Base-by-base conservation (phyloP, 2,797 vertebrate species). In the Sebastes itinus region DNA sequence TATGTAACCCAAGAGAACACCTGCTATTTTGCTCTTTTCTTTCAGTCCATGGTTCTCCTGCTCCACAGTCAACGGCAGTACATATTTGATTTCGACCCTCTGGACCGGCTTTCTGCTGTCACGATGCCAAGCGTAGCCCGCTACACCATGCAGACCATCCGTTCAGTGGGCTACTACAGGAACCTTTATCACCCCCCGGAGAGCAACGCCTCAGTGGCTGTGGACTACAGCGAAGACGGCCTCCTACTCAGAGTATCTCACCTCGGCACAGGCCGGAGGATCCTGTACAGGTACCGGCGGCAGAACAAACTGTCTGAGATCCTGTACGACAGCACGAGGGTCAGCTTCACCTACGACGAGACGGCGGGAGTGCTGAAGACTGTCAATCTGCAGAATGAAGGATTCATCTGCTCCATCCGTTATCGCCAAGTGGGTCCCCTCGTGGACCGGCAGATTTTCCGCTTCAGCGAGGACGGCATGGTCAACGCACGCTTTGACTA, bases 111-210 rank as follows among this genome's bases (percentile, higher is more conserved):
- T 11, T 97, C 97, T 0, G 98, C 98, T 72, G 96, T 99, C 91
- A 98, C 98, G 46, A 99, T 99, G 99, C 99, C 99, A 75, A 99
- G 98, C 0, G 97, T 99, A 25, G 98, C 99, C 23, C 98, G 98
- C 78, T 98, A 99, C 86, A 97, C 97, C 87, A 99, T 99, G 98
- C 97, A 99, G 95, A 99, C 98, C 35, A 96, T 99, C 84, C 98
- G 98, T 73, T 99, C 99, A 22, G 96, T 99, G 42, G 97, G 98
- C 76, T 99, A 99, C 90, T 99, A 99, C 95, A 97, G 99, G 49
- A 99, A 99, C 91, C 97, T 99, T 49, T 99, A 99, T 91, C 97
- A 97, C 89, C 98, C 97, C 12, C 99, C 99, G 0, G 98, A 99
- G 92, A 99, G 98, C 94, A 99, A 99, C 3, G 97, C 99, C 38